These are phyloP conservation scores for Diachasmimorpha longicaudata DNA, from an alignment of 1,140 invertebrate species.

Conservation along the genomic window DNA sequence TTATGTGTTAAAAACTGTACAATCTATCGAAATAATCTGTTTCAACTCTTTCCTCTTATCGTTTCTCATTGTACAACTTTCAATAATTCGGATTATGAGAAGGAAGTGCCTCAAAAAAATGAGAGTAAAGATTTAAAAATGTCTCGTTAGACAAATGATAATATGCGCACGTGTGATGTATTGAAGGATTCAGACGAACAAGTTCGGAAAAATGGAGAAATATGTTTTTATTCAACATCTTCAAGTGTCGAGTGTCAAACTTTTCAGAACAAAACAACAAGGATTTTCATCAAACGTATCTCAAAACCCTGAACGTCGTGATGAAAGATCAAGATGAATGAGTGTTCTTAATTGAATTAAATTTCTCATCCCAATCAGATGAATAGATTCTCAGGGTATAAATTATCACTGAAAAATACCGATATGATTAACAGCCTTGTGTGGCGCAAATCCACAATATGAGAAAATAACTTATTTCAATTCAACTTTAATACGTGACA, in stretches of 20 bases:
- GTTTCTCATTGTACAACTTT: constrained; percentile 7
- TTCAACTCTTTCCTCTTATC: constrained; percentile 9
- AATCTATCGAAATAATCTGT: neutral
- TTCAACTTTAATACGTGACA: no score
- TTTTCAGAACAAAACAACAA: neutral
- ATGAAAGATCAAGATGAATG: no score
- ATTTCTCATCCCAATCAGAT: neutral
- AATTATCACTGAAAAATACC: neutral
- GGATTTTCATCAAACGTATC: no score
- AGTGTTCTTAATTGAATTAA: neutral
- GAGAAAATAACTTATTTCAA: no score
- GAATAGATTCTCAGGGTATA: neutral
- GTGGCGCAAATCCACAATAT: no score
- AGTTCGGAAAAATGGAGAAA: neutral
- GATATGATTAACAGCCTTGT: no score
- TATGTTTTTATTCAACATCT: neutral
- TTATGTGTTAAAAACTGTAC: neutral
- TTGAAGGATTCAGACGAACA: neutral
- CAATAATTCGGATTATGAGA: neutral
- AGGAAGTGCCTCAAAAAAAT: neutral
- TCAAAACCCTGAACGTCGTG: neutral
- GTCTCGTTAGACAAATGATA: neutral
- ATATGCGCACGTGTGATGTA: neutral
- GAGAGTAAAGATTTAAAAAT: no score
- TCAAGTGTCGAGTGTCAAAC: no score